Conservation (phyloP, 1,140 invertebrate species). For the Globodera ellingtonae region DNA sequence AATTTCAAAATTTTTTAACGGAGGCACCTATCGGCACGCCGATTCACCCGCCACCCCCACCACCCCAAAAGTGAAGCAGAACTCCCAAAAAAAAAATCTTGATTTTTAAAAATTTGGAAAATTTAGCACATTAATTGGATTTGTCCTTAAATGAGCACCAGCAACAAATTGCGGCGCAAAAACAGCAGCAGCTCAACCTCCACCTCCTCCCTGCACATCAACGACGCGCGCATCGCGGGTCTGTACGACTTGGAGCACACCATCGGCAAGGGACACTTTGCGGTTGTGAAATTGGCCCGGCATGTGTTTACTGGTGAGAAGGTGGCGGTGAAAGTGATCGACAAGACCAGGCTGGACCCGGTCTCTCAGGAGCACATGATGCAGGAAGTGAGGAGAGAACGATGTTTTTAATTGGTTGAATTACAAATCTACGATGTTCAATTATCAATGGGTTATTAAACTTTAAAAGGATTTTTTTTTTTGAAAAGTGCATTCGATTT, state of each 20-base stretch:
- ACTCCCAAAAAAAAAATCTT: too few relatives aligned
- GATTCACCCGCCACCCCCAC: too few relatives aligned
- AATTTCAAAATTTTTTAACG: too few relatives aligned
- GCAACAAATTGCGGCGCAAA: slow-evolving; percentile 5
- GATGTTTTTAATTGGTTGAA: background rate
- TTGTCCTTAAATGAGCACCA: background rate
- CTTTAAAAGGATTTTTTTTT: too few relatives aligned
- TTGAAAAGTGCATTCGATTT: too few relatives aligned
- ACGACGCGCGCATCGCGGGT: slow-evolving; percentile 57
- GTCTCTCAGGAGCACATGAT: slow-evolving; percentile 93
- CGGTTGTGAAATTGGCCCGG: slow-evolving; percentile 93
- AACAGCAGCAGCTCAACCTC: background rate
- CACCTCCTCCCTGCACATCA: slow-evolving; percentile 28
- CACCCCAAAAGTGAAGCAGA: too few relatives aligned
- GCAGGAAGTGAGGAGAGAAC: slow-evolving; percentile 73
- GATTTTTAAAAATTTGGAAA: background rate
- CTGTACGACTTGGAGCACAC: slow-evolving; percentile 64
- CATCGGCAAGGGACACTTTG: slow-evolving; percentile 76
- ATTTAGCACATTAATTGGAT: background rate
- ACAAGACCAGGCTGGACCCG: slow-evolving; percentile 95
- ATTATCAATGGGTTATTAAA: too few relatives aligned
- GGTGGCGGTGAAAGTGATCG: slow-evolving; percentile 85
- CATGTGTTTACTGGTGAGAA: slow-evolving; percentile 99
- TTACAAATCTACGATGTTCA: too few relatives aligned
- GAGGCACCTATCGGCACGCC: too few relatives aligned